These are phyloP conservation scores for Gymnobelideus leadbeateri DNA, from an alignment of 2,113 vertebrate species.

Conservation along the genomic window DNA sequence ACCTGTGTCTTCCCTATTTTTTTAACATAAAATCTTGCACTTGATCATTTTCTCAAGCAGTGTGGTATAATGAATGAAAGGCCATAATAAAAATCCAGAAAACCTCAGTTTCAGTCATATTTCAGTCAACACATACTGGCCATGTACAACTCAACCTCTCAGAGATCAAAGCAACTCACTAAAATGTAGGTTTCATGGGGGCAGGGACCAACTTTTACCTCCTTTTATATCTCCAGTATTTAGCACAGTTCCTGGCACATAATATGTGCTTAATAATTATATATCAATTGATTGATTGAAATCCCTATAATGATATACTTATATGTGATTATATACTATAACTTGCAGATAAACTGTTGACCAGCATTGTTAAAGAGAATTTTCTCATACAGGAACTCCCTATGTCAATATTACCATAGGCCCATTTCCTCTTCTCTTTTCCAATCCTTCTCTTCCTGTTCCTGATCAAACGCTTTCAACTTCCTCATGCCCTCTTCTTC, in stretches of 20 bases:
- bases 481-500: background rate
- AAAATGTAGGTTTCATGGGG: background rate
- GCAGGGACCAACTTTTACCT: background rate
- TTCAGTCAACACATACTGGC: background rate
- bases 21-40: background rate
- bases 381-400: background rate
- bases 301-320: background rate
- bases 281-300: background rate
- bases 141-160: background rate
- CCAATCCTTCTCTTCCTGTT: background rate
- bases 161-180: background rate
- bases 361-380: too few species aligned
- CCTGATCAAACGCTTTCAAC: background rate
- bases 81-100: background rate
- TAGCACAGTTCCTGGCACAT: background rate
- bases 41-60: background rate
- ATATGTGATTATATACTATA: background rate
- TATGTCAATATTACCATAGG: background rate
- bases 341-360: background rate
- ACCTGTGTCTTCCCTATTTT: background rate
- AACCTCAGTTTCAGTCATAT: background rate
- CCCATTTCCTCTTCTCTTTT: background rate
- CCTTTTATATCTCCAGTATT: background rate
- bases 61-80: background rate
- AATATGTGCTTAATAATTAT: background rate